Evolutionary conservation across 2,797 vertebrate genomes (phyloP), one percentile per base, ranked within the genome.

Genomic region (Antennarius maculatus): DNA sequence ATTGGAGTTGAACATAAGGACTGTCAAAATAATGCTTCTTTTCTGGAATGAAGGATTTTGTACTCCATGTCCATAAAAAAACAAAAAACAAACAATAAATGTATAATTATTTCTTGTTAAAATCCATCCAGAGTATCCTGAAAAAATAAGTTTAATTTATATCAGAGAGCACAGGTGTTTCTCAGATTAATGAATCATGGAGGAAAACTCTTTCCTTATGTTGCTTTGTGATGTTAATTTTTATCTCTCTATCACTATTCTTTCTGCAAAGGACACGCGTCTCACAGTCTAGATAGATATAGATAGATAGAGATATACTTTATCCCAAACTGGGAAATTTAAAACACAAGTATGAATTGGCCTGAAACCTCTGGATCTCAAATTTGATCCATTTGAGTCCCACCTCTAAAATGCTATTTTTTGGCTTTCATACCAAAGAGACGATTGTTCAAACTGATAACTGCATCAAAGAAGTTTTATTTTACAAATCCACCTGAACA

Each of bases 251-350:
- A 17, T 34, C 58, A n/a, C 3, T 3, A 14, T 41, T 23, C 41
- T 49, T 9, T 61, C 31, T 76, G 66, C 39, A 61, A 43, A 51
- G 49, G 45, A 75, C 78, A 80, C 77, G 79, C 84, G 81, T 15
- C 31, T 66, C 39, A 16, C 39, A 42, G 45, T 54, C 52, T 23
- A 23, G 23, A 23, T 23, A 23, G 23, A 23, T 23, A n/a, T n/a
- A n/a, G n/a, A n/a, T n/a, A n/a, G n/a, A n/a, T n/a, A n/a, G n/a
- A 23, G 23, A 23, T 23, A 23, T 23, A 23, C 23, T 23, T 23
- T 23, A 23, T 34, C 31, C 5, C 31, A 34, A 8, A 8, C 41
- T 67, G 46, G 66, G 16, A 39, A 23, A 23, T 23, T 23, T 23
- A 23, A 23, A 23, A 23, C 23, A 23, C 34, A 1, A 4, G 68